A percentile compares a stretch with the other conserved stretches of the same genome.
phyloP scores from a whole-genome alignment of 2,113 vertebrate genomes.

The Clarias gariepinus region DNA sequence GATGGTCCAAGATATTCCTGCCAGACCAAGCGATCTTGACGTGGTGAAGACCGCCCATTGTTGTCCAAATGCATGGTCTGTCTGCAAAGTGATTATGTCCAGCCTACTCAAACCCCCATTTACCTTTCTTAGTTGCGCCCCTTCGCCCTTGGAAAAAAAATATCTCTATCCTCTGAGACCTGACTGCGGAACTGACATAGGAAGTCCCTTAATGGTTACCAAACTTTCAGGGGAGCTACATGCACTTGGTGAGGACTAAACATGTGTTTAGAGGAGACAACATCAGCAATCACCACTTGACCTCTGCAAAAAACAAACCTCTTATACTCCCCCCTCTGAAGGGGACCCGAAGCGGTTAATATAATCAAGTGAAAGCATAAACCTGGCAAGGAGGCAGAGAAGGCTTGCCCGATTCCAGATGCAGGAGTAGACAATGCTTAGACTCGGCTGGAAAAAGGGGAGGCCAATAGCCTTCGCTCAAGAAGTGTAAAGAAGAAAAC shows the following conservation, averaged over 20 bases:
- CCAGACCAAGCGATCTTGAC: conserved; percentile 68
- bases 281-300: conserved; percentile 83
- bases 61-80: conserved; percentile 12
- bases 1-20: conserved; percentile 64
- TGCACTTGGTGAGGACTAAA: conserved; percentile 75
- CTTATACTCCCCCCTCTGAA: conserved; percentile 43
- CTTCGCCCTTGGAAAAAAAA: conserved; percentile 30
- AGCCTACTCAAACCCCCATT: conserved; percentile 18
- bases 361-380: conserved; percentile 81
- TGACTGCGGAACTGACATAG: conserved; percentile 85
- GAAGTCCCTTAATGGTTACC: conserved; percentile 89
- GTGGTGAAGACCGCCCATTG: conserved; percentile 55
- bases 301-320: conserved; percentile 76
- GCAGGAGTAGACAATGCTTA: conserved; percentile 74
- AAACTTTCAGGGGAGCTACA: conserved; percentile 80
- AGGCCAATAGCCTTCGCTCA: not conserved
- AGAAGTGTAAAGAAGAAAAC: conserved; percentile 23
- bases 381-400: conserved; percentile 75
- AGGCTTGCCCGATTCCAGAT: conserved; percentile 84
- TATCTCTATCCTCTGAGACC: conserved; percentile 66
- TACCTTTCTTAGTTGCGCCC: conserved; percentile 14
- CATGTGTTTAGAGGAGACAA: conserved; percentile 79
- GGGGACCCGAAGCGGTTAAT: conserved; percentile 73
- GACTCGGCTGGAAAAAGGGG: conserved; percentile 58
- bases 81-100: conserved; percentile 28